phyloP scores from a whole-genome alignment of 1,140 invertebrate genomes.

The Holotrichia oblita region DNA sequence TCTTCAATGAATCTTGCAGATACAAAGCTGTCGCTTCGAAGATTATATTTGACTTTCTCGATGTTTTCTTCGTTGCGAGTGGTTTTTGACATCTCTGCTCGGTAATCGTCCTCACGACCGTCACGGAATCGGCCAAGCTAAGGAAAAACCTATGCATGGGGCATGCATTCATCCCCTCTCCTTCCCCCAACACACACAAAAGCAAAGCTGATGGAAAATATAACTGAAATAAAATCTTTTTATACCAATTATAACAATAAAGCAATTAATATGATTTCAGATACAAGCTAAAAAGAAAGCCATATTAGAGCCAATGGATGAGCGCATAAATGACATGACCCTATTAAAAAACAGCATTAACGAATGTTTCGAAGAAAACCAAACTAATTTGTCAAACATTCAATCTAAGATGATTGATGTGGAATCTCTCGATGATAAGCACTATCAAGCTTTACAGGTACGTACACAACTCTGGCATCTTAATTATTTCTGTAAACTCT shows the following conservation, averaged over 20 bases:
- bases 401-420: neutral
- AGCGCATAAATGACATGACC: neutral
- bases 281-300: neutral
- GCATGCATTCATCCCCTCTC: no score
- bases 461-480: neutral
- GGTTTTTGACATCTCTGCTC: no score
- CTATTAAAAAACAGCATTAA: neutral
- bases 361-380: neutral
- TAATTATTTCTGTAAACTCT: neutral
- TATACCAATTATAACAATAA: neutral
- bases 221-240: neutral
- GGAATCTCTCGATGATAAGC: neutral
- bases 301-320: neutral
- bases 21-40: no score
- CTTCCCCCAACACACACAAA: no score
- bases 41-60: no score
- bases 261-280: neutral
- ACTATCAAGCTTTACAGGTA: neutral
- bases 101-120: no score
- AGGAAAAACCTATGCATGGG: no score
- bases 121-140: no score
- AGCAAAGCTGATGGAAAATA: no score
- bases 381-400: neutral
- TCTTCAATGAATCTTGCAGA: no score
- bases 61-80: no score